Conservation (phyloP, 2,888 invertebrate species). For the Hartigia nigra region DNA sequence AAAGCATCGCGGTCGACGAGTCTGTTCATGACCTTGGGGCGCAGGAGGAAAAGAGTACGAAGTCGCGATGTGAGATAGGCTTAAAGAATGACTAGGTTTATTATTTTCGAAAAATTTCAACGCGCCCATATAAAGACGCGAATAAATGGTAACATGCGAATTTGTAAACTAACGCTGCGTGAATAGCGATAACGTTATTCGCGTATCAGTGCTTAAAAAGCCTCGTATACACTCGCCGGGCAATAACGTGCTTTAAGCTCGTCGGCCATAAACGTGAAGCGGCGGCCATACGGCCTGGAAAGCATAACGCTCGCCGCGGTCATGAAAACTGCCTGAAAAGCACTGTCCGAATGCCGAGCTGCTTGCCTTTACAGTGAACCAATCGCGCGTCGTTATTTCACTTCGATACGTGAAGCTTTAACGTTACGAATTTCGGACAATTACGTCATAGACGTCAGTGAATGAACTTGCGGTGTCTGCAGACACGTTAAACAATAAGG, state of each 20-base stretch:
- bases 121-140: slow-evolving; percentile 20
- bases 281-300: not conserved
- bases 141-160: slow-evolving; percentile 35
- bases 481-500: not conserved
- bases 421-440: not conserved
- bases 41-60: not conserved
- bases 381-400: slow-evolving; percentile 18
- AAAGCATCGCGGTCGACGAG: not conserved
- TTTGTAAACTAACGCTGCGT: slow-evolving; percentile 43
- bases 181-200: slow-evolving; percentile 34
- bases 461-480: not conserved
- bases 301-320: not conserved
- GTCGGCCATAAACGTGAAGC: slow-evolving; percentile 9
- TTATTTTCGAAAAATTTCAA: slow-evolving; percentile 30
- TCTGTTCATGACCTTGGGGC: not conserved
- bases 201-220: slow-evolving; percentile 30
- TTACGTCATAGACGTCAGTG: not conserved
- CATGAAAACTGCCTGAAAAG: not conserved
- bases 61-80: not conserved
- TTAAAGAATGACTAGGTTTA: not conserved
- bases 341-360: not conserved
- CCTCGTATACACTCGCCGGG: slow-evolving; percentile 28
- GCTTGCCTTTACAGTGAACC: slow-evolving; percentile 20
- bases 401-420: slow-evolving; percentile 12
- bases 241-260: slow-evolving; percentile 32